These are phyloP conservation scores for Chrysomela aeneicollis DNA, from an alignment of 2,888 invertebrate species.

Conservation along the genomic window DNA sequence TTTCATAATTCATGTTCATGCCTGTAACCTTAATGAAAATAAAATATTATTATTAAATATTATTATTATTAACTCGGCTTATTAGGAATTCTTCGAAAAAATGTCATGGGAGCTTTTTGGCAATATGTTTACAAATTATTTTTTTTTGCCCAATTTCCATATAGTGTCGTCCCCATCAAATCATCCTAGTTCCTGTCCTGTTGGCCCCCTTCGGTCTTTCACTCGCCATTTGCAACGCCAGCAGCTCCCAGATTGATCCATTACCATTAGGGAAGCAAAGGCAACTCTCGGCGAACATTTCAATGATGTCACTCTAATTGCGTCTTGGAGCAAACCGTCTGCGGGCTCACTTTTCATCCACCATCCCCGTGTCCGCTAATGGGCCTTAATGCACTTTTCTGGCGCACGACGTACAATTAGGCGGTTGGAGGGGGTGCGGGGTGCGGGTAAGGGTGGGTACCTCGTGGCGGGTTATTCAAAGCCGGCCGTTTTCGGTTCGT, in stretches of 20 bases:
- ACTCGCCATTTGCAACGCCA: slow-evolving; percentile 35
- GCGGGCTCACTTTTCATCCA: slow-evolving; percentile 41
- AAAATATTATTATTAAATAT: no score
- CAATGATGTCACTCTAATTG: slow-evolving; percentile 47
- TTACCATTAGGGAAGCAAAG: slow-evolving; percentile 47
- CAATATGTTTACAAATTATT: no score
- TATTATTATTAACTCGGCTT: no score
- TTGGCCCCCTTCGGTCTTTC: slow-evolving; percentile 26
- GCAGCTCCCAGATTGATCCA: slow-evolving; percentile 49
- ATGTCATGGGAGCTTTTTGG: no score
- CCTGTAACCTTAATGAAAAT: no score
- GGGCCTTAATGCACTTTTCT: slow-evolving; percentile 42
- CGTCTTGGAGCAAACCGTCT: slow-evolving; percentile 43
- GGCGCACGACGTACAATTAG: neutral
- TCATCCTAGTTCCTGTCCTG: neutral
- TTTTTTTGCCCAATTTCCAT: no score
- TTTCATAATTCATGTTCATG: no score
- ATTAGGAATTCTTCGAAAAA: no score
- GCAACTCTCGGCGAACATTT: slow-evolving; percentile 42
- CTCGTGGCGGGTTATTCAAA: neutral
- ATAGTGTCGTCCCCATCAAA: no score
- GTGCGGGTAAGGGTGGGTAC: no score
- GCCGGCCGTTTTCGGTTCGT: no score
- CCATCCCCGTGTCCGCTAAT: slow-evolving; percentile 41
- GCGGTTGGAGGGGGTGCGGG: neutral